phyloP scores from a whole-genome alignment of 2,797 vertebrate genomes.

The Hippopotamyrus pictus region DNA sequence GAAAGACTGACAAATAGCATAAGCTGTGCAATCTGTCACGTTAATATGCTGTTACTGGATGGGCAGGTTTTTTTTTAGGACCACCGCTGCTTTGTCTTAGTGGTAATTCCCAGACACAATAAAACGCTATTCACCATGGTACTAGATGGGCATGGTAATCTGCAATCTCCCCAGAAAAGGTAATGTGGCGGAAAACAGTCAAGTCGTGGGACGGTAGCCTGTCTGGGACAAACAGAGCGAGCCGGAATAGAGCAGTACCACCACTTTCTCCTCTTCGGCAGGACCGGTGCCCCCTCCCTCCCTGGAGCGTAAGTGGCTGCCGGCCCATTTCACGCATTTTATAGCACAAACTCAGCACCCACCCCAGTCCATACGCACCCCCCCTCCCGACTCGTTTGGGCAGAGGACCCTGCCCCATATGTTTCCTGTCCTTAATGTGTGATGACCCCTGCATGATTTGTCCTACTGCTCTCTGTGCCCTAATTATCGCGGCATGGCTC shows the following conservation, averaged over 20 bases:
- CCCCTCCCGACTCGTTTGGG: neutral
- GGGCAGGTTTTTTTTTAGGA: constrained; percentile 27
- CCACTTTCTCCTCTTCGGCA: neutral
- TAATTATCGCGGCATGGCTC: constrained; percentile 31
- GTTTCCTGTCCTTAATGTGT: constrained; percentile 51
- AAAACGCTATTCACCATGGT: constrained; percentile 38
- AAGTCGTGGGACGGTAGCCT: neutral
- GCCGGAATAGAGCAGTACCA: constrained; percentile 25
- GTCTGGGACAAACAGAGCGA: constrained; percentile 10
- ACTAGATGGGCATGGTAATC: constrained; percentile 26
- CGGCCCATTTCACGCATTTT: constrained; percentile 53
- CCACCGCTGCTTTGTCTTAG: constrained; percentile 27
- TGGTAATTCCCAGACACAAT: constrained; percentile 34
- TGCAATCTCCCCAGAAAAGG: constrained; percentile 23
- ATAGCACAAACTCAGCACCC: constrained; percentile 16
- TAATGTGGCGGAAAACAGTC: constrained; percentile 19
- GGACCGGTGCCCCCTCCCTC: neutral
- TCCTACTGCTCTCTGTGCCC: constrained; percentile 30
- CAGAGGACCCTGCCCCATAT: constrained; percentile 46
- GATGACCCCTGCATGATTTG: constrained; percentile 45
- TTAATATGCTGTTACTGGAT: constrained; percentile 42
- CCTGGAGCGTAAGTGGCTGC: constrained; percentile 17
- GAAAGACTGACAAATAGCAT: constrained; percentile 30
- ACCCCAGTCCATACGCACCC: constrained; percentile 21
- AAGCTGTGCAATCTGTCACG: constrained; percentile 36